phyloP scores from a whole-genome alignment of 2,113 vertebrate species.

The Hyla sarda region DNA sequence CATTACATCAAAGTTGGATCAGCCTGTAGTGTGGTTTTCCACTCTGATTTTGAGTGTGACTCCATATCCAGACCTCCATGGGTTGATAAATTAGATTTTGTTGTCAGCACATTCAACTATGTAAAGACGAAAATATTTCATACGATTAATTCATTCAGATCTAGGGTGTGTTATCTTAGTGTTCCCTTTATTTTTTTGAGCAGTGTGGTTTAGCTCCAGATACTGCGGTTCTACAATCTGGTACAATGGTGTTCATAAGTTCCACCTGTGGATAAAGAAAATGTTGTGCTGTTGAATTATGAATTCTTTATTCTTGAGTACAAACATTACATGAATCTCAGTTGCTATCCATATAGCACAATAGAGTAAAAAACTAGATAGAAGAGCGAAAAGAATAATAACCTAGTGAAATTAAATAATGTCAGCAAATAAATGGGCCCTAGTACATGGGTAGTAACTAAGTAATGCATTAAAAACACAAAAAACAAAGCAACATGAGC shows the following conservation, averaged over 20 bases:
- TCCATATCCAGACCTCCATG: too few relatives aligned
- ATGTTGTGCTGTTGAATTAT: slow-evolving; percentile 25
- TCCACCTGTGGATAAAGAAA: slow-evolving; percentile 41
- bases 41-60: too few relatives aligned
- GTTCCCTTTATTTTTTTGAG: too few relatives aligned
- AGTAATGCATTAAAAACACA: background rate
- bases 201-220: background rate
- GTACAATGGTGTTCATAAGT: slow-evolving; percentile 54
- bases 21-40: too few relatives aligned
- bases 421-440: background rate
- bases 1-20: too few relatives aligned
- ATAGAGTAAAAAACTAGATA: background rate
- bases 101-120: too few relatives aligned
- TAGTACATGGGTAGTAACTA: background rate
- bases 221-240: slow-evolving; percentile 36
- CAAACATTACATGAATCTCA: slow-evolving; percentile 28
- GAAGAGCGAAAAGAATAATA: background rate
- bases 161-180: too few relatives aligned
- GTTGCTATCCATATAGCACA: background rate
- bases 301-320: slow-evolving; percentile 23
- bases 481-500: background rate
- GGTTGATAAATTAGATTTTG: too few relatives aligned
- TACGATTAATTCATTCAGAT: too few relatives aligned
- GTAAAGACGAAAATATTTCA: too few relatives aligned
- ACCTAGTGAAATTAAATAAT: background rate